Evolutionary conservation across 2,888 invertebrate genomes (phyloP), one percentile per base, ranked within the genome.

Genomic region (Agrotis exclamationis): DNA sequence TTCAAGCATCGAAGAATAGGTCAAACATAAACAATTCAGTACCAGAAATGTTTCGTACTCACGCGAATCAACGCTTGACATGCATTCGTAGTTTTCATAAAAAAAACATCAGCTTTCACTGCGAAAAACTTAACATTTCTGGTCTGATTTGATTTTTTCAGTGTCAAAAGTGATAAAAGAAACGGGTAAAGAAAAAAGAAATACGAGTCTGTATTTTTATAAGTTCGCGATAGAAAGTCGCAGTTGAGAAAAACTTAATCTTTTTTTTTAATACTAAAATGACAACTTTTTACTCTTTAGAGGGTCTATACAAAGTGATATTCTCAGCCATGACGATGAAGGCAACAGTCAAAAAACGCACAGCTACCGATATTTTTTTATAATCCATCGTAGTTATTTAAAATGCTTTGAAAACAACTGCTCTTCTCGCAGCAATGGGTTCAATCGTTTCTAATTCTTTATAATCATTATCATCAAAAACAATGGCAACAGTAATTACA

Each of bases 31-130:
- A 72, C 50, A 60, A 60, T 72, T 63, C 24, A 62, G 45, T 54
- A 54, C 22, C 56, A 60, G 20, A 50, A 69, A 68, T 60, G 59
- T 50, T 57, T 33, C 14, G 48, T 48, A 20, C 66, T 45, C 83
- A 83, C 74, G 74, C 73, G 16, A 83, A 50, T 64, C 39, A 50
- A 56, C 24, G 51, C 51, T 71, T 72, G 65, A 64, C 65, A 79
- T 65, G 63, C 56, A 71, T 77, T 74, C 28, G 67, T 65, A 60
- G 18, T 48, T 67, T 62, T 50, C 20, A 11, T 22, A 13, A 59
- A 20, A 56, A 39, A 58, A 44, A 57, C 13, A 24, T 44, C 22
- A 59, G 48, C 24, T 64, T 72, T 81, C 54, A 11, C 54, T 24
- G 28, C 4, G 18, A 54, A n/a, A 0, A 24, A 20, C 11, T 22